phyloP scores from a whole-genome alignment of 2,888 invertebrate genomes.

The Dicycla oo region DNA sequence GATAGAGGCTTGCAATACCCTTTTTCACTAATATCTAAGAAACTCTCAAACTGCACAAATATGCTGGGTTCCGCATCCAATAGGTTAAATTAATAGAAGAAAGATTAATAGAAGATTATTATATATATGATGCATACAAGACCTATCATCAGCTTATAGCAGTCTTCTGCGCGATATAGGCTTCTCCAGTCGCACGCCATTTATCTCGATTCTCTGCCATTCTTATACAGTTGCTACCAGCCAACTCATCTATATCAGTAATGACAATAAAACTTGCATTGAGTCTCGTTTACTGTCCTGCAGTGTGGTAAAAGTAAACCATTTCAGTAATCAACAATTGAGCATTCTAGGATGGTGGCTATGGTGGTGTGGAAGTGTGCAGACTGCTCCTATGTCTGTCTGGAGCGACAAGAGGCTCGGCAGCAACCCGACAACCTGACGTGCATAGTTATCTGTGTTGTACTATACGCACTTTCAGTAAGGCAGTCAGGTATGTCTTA shows the following conservation, averaged over 20 bases:
- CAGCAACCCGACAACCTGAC: constrained; percentile 78
- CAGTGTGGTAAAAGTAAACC: neutral
- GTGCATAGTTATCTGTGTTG: constrained; percentile 86
- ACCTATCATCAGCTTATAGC: neutral
- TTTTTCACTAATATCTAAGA: neutral
- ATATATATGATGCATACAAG: neutral
- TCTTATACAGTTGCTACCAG: neutral
- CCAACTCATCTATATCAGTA: too few species aligned
- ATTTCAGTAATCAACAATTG: neutral
- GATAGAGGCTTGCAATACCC: neutral
- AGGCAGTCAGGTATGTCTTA: constrained; percentile 79
- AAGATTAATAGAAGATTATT: neutral
- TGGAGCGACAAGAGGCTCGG: constrained; percentile 81
- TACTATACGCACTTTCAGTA: constrained; percentile 84
- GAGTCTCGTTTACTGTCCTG: too few species aligned
- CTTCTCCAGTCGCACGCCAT: neutral
- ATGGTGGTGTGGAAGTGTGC: constrained; percentile 87
- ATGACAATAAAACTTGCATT: too few species aligned
- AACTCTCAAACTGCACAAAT: neutral
- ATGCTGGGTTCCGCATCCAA: neutral
- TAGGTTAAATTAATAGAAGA: neutral
- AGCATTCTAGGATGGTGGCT: constrained; percentile 81
- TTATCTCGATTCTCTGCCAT: too few species aligned
- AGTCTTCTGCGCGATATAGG: neutral
- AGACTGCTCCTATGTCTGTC: constrained; percentile 83